phyloP scores from a whole-genome alignment of 1,140 invertebrate species.

The Leptinotarsa undecemlineata region DNA sequence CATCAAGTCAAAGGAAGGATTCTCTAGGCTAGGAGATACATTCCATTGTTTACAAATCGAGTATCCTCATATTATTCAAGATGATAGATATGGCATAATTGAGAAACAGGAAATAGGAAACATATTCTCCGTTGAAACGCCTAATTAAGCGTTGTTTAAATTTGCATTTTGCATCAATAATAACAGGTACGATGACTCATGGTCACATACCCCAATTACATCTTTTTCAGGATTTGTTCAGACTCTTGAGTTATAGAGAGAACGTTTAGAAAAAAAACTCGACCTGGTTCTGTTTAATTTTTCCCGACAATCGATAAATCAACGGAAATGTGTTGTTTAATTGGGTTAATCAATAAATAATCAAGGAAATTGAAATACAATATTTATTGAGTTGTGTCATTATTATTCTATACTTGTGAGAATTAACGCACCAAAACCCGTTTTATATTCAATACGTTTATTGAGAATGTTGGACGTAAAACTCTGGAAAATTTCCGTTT shows the following conservation, averaged over 20 bases:
- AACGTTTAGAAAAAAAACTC: neutral
- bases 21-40: neutral
- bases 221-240: no score
- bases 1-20: no score
- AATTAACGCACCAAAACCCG: no score
- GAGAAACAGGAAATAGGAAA: constrained; percentile 16
- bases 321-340: neutral
- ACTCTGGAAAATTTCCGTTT: no score
- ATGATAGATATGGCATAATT: neutral
- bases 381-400: neutral
- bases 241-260: neutral
- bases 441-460: no score
- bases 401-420: no score
- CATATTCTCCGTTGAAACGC: constrained; percentile 1
- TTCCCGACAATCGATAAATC: neutral
- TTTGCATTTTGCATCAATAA: neutral
- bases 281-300: constrained; percentile 14
- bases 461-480: no score
- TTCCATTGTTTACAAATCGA: constrained; percentile 14
- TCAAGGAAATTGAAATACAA: constrained; percentile 15
- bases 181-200: neutral
- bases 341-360: constrained; percentile 27
- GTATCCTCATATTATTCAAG: constrained; percentile 14
- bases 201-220: neutral
- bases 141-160: neutral